Evolutionary conservation across 2,797 vertebrate genomes (phyloP).

Genomic region (Synaphobranchus kaupii): DNA sequence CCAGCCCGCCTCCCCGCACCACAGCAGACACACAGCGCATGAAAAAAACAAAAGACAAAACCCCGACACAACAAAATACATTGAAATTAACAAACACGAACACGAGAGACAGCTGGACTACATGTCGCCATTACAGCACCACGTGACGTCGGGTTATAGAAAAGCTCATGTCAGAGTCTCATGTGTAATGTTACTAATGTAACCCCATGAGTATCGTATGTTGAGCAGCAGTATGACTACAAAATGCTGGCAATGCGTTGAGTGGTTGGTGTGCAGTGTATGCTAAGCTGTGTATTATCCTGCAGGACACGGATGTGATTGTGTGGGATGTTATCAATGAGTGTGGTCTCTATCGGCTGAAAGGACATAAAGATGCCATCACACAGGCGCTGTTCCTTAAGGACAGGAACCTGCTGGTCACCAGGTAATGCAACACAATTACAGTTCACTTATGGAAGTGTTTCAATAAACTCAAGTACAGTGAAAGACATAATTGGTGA

Average conservation of each 20-base stretch:
- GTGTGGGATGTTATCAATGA: constrained; percentile 98
- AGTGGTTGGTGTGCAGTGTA: neutral
- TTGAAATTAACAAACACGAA: no score
- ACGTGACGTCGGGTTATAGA: no score
- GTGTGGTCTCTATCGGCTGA: constrained; percentile 90
- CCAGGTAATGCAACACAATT: constrained; percentile 73
- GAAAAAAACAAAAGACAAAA: no score
- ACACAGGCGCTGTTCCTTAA: constrained; percentile 86
- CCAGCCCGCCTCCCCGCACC: no score
- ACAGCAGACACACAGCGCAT: no score
- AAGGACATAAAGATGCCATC: constrained; percentile 89
- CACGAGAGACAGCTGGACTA: no score
- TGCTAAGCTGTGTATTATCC: neutral
- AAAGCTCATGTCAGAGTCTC: neutral
- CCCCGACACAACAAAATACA: no score
- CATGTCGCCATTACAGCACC: no score
- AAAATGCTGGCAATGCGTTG: neutral
- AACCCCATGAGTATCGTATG: neutral
- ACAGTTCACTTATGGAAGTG: neutral
- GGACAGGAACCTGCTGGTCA: constrained; percentile 88
- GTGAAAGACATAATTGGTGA: neutral
- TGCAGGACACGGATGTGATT: constrained; percentile 94
- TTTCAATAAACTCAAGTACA: neutral
- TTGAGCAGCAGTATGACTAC: neutral
- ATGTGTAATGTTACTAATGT: neutral